Evolutionary conservation across 1,140 invertebrate genomes (phyloP).

Genomic region (Solenopsis fugax): DNA sequence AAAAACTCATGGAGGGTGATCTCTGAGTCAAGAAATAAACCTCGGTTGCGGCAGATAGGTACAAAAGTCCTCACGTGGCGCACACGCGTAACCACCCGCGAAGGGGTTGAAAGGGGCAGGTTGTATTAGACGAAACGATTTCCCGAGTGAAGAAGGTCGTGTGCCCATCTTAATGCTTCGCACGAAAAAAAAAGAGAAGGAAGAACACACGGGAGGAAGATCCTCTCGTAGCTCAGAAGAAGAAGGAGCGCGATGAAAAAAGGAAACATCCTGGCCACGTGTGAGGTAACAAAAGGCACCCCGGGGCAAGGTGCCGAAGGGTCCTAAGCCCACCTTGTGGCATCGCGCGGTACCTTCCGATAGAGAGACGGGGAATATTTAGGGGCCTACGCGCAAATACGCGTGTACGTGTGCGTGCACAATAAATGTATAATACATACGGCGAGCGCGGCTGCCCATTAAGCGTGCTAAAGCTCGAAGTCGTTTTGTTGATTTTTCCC

Average conservation of each 20-base stretch:
- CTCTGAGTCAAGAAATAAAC: conserved; percentile 51
- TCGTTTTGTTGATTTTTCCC: conserved; percentile 84
- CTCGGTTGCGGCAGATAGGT: conserved; percentile 42
- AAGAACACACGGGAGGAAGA: background rate
- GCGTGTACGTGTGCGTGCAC: conserved; percentile 48
- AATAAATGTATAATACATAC: conserved; percentile 52
- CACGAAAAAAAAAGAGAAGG: conserved; percentile 35
- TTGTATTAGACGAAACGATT: conserved; percentile 65
- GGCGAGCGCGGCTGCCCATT: conserved; percentile 73
- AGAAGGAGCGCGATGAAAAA: conserved; percentile 34
- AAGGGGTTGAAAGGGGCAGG: conserved; percentile 57
- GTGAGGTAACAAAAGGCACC: conserved; percentile 83
- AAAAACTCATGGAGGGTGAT: background rate
- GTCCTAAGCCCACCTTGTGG: conserved; percentile 62
- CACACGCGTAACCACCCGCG: conserved; percentile 51
- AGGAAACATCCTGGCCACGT: conserved; percentile 82
- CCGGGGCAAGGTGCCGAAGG: conserved; percentile 83
- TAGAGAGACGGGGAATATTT: conserved; percentile 57
- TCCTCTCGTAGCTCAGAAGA: background rate
- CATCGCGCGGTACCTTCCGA: conserved; percentile 63
- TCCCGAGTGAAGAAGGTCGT: conserved; percentile 77
- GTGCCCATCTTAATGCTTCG: conserved; percentile 72
- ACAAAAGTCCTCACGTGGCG: conserved; percentile 42
- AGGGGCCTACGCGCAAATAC: conserved; percentile 40
- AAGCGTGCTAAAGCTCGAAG: conserved; percentile 81